Evolutionary conservation across 2,888 invertebrate genomes (phyloP), one percentile per base, ranked within the genome.

Genomic region (Anagyrus pseudococci): DNA sequence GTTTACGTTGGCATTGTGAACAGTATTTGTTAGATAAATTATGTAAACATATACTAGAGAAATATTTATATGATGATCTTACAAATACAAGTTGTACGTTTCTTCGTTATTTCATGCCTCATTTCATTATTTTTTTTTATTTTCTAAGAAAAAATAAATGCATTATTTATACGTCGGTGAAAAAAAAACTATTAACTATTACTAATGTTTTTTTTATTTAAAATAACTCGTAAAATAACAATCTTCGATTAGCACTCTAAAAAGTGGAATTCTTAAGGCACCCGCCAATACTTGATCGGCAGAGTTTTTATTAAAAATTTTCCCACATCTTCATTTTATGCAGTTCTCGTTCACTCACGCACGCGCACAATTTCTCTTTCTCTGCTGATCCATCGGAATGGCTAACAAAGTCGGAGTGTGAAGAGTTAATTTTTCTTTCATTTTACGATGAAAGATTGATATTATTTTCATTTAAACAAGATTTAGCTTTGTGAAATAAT

Each of bases 161-260:
- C 62, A 64, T 50, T 15, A 50, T 22, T 70, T 75, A n/a, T n/a
- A 75, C 74, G 73, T 75, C 75, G 64, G 64, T 72, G 50, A 41
- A 52, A 56, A 53, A 54, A 59, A 49, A 59, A 49, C 44, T 52
- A 53, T 43, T 48, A 52, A 47, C 29, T 48, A 46, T 37, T 58
- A 22, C 64, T 56, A 49, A 56, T 54, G 62, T 65, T 53, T 43
- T 43, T 56, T 59, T 65, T 59, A 53, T 60, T 66, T 53, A 53
- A 63, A 57, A 58, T 57, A 59, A 62, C n/a, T 59, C 26, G 57
- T 23, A 66, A 66, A 60, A 60, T 58, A 60, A 63, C 62, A 61
- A 57, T 55, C 13, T 19, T 55, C 58, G 7, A 54, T 49, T 70
- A 67, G 72, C 75, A 70, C 68, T 65, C 73, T 62, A 40, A 59